Evolutionary conservation across 2,888 invertebrate genomes (phyloP), one percentile per base, ranked within the genome.

Genomic region (Andrena hattorfiana): DNA sequence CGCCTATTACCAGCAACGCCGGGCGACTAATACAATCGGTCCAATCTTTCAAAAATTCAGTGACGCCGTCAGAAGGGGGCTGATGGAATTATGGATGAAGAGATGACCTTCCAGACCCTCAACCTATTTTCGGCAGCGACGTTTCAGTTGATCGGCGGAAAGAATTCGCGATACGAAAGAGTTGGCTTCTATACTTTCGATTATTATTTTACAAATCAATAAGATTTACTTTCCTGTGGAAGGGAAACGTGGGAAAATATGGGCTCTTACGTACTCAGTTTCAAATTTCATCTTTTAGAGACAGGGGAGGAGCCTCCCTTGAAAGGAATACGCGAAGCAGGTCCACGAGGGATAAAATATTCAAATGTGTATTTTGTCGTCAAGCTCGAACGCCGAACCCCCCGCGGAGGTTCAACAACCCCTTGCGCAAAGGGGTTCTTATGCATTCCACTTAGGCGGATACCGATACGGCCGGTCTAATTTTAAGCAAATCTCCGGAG

Each of bases 1-100:
- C 16, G 51, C 63, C 51, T 68, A 76, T 81, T 81, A 26, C 59
- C 62, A 63, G 60, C 51, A 72, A 35, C 81, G 81, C 64, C 42
- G 68, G 42, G 71, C 63, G 63, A 63, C 71, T 77, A 77, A 77
- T 67, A 30, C 30, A 23, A 56, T 56, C 23, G 23, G 13, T 56
- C 56, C 56, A 56, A 56, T 56, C 10, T 56, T 51, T 51, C n/a
- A 51, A 54, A 54, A 32, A 54, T 54, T 20, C 28, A 54, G 30
- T 10, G 60, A 60, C 60, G 7, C 6, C 7, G 7, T 2, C n/a
- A 30, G 30, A 0, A 60, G 16, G 32, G 8, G 30, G 30, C 60
- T n/a, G 30, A 32, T 60, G 30, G 30, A 60, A 30, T 62, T 56
- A 56, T 56, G 56, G 56, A 56, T 56, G 56, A 56, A 56, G 56